Evolutionary conservation across 2,113 vertebrate species (phyloP), one percentile per base, ranked within the genome.

Genomic region (Channa maculata): DNA sequence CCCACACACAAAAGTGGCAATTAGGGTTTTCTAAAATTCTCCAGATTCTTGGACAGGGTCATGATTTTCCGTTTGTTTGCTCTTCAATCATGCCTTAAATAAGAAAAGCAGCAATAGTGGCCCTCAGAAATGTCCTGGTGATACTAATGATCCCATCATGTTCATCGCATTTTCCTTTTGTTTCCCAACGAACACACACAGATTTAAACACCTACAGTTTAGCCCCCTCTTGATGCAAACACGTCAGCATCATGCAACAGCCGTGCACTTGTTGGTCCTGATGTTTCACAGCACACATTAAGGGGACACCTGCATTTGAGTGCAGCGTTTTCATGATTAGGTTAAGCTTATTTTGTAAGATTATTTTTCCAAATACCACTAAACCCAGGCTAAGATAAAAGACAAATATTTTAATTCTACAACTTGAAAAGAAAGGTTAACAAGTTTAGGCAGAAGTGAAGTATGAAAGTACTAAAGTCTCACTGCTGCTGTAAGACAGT

Each of bases 21-120:
- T 37, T 36, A n/a, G 2, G 59, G 57, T 6, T 36, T 14, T 58
- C 24, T 10, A 54, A 57, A 48, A 70, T 79, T 60, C 57, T 72
- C 15, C 8, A 52, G 14, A 64, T 76, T 65, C 11, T 72, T 55
- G 36, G 8, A 68, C n/a, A 51, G 49, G 80, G 78, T 86, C 83
- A 61, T 0, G n/a, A 39, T 75, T 87, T 88, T 88, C 84, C 86
- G 67, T 62, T 75, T 49, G 14, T 65, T 43, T 37, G 33, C 37
- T 55, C 38, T 39, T 10, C 12, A 48, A 53, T 73, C 5, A 44
- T 48, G 45, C 48, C 45, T 58, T 36, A 43, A 68, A 51, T 2
- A 61, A 60, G 52, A 49, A 69, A 68, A 73, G 53, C 15, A 50
- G 61, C 12, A 5, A 38, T 36, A 15, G 44, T 10, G 65, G 58